phyloP scores from a whole-genome alignment of 1,140 invertebrate species.

The Drosophila truncata region DNA sequence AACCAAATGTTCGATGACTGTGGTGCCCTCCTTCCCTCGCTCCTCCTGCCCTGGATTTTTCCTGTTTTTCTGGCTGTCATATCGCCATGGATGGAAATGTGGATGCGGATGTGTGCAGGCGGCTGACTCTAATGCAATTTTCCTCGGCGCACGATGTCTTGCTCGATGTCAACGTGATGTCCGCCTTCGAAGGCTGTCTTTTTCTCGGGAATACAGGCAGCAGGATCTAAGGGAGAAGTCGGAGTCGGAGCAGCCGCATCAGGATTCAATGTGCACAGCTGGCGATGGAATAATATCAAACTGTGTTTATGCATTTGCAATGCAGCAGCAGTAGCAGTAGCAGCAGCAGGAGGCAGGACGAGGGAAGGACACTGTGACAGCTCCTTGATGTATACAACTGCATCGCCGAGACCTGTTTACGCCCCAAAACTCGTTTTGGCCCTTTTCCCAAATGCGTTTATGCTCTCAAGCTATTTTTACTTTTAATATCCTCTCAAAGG shows the following conservation, averaged over 20 bases:
- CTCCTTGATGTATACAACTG: constrained; percentile 69
- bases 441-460: neutral
- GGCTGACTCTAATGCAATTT: constrained; percentile 62
- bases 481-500: constrained; percentile 5
- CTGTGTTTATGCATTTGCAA: constrained; percentile 82
- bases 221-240: neutral
- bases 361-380: constrained; percentile 25
- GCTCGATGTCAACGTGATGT: constrained; percentile 64
- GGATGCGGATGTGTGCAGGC: constrained; percentile 34
- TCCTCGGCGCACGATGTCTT: constrained; percentile 38
- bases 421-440: neutral
- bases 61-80: constrained; percentile 38
- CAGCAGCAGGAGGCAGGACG: constrained; percentile 1
- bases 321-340: constrained; percentile 50
- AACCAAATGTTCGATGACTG: constrained; percentile 44
- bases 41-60: neutral
- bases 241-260: constrained; percentile 21
- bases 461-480: constrained; percentile 2
- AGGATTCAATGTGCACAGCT: constrained; percentile 73
- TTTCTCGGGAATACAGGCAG: constrained; percentile 4
- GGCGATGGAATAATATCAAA: constrained; percentile 80
- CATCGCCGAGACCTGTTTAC: neutral
- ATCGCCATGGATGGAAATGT: constrained; percentile 34
- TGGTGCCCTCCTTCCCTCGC: constrained; percentile 5
- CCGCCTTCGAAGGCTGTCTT: constrained; percentile 31